Evolutionary conservation across 2,113 vertebrate genomes (phyloP), one percentile per base, ranked within the genome.

Genomic region (Ptyas mucosa): DNA sequence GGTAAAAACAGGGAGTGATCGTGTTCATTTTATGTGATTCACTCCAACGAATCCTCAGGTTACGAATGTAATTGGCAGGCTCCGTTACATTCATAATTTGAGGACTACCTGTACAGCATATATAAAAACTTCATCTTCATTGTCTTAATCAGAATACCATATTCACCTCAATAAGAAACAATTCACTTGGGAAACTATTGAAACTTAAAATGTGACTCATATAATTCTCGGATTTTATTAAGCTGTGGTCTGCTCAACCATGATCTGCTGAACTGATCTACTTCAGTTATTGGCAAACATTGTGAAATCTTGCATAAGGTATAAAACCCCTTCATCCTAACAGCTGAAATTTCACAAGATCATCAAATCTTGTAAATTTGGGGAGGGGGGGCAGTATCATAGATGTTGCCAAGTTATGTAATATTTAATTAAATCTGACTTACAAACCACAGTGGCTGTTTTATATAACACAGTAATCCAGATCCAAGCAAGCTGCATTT

Each of bases 301-400:
- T 43, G 18, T 81, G 18, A 34, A 34, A 43, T 92, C 46, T 24
- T 51, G 86, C 11, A 43, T 43, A 81, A 81, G 15, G 8, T 81
- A 81, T 20, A 43, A 81, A 81, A 43, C 18, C 34, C 69, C 7
- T 43, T 81, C n/a, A 39, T 8, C 18, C 34, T 34, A 21, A 81
- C 18, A 39, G 34, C 75, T 81, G 15, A 81, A 81, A 81, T 81
- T 81, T 81, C 34, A 81, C 69, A 43, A 43, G 75, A 81, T 39
- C 18, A 39, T 39, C 18, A 81, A 81, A 81, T 20, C 34, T 43
- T 81, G n/a, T 34, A 69, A 69, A 15, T 69, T 69, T 69, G 64
- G 15, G n/a, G 2, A 5, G n/a, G n/a, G 3, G 0, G n/a, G 8
- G 0, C 0, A 29, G 4, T 29, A 61, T 43, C 34, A 39, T 81